Conservation (phyloP, 2,113 vertebrate genomes). For the Myrmophylax atrothorax region DNA sequence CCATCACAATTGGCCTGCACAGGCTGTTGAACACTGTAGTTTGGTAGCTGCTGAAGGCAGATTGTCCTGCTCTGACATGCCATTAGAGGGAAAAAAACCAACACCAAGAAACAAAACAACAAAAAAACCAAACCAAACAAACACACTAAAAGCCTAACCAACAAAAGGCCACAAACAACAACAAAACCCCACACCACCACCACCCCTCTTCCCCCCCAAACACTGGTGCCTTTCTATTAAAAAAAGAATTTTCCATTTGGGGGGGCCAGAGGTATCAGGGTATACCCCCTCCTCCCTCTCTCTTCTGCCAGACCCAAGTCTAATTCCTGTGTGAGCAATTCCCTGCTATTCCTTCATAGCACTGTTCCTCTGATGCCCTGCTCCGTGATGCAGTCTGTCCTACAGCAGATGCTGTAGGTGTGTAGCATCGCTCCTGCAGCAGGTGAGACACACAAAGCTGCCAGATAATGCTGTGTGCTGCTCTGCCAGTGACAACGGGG, state of each 20-base stretch:
- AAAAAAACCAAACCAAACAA: background rate
- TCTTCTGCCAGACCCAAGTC: background rate
- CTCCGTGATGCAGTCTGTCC: background rate
- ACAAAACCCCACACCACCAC: background rate
- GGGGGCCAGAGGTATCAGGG: background rate
- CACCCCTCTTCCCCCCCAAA: background rate
- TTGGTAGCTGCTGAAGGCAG: background rate
- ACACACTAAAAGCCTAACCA: background rate
- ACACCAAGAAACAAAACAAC: background rate
- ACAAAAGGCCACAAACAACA: background rate
- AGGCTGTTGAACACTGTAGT: background rate
- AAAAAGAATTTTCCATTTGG: background rate
- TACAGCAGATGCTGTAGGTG: background rate
- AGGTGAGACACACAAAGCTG: background rate
- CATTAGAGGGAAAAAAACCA: background rate
- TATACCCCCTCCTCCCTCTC: no score
- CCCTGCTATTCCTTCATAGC: accelerated
- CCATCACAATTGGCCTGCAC: background rate
- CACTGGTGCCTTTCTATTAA: background rate
- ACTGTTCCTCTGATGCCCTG: background rate
- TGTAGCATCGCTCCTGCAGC: background rate
- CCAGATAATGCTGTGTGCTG: background rate
- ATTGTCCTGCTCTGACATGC: background rate
- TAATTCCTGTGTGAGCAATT: background rate
- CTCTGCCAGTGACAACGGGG: accelerated